A percentile compares a stretch with the other conserved stretches of the same genome.
These are phyloP conservation scores for Nomada flava DNA, from an alignment of 2,888 invertebrate genomes.

Conservation along the genomic window DNA sequence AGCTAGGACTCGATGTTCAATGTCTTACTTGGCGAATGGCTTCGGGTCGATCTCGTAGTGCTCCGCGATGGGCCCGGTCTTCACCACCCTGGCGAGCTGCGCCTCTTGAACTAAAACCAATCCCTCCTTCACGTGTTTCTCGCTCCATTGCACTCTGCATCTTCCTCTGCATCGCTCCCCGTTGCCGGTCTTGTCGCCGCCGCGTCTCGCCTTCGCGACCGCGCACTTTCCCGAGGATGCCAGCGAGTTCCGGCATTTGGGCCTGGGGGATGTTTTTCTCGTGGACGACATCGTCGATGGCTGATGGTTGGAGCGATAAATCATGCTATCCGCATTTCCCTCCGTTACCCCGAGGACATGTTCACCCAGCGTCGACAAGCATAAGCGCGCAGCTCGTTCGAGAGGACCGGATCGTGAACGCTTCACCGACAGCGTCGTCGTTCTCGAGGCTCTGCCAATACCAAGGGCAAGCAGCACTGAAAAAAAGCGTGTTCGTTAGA, in stretches of 20 bases:
- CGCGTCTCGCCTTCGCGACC: constrained; percentile 63
- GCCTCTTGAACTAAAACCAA: constrained; percentile 84
- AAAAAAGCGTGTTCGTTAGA: constrained; percentile 19
- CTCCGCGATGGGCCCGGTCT: constrained; percentile 85
- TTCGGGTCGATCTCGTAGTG: constrained; percentile 85
- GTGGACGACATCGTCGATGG: constrained; percentile 81
- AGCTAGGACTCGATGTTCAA: background rate
- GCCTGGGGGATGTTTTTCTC: constrained; percentile 80
- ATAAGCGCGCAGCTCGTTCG: background rate
- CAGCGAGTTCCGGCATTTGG: constrained; percentile 77
- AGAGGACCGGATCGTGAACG: background rate
- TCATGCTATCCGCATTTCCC: constrained; percentile 71
- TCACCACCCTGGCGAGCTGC: constrained; percentile 84
- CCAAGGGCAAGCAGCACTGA: constrained; percentile 44
- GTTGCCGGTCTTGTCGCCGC: constrained; percentile 56
- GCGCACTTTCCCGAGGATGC: constrained; percentile 71
- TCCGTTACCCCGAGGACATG: background rate
- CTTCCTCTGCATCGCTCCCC: constrained; percentile 80
- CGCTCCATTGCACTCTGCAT: constrained; percentile 84
- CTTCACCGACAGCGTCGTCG: constrained; percentile 6
- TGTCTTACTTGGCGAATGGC: constrained; percentile 85
- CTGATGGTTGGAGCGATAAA: constrained; percentile 79
- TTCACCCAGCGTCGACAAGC: constrained; percentile 5
- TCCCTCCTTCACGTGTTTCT: constrained; percentile 84
- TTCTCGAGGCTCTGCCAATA: background rate